Conservation (phyloP, 2,888 invertebrate species). For the Drosophila ezoana region DNA sequence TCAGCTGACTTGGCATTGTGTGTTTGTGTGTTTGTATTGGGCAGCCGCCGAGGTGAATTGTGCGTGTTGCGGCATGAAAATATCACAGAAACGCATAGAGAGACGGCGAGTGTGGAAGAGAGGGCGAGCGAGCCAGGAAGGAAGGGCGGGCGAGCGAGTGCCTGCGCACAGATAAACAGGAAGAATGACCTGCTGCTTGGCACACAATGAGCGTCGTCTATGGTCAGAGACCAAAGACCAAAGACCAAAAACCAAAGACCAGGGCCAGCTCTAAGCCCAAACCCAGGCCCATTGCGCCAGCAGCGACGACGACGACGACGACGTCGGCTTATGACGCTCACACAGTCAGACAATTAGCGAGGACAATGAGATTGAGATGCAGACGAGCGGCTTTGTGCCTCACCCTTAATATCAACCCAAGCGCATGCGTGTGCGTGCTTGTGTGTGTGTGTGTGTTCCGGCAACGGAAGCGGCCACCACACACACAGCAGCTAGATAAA, state of each 20-base stretch:
- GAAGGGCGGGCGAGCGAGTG: constrained; percentile 4
- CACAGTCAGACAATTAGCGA: constrained; percentile 77
- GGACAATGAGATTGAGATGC: constrained; percentile 81
- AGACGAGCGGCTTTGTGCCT: constrained; percentile 64
- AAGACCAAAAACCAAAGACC: constrained; percentile 25
- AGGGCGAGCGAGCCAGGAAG: constrained; percentile 23
- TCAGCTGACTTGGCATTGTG: constrained; percentile 74
- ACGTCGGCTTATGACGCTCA: constrained; percentile 75
- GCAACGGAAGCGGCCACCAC: constrained; percentile 72
- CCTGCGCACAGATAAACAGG: constrained; percentile 69
- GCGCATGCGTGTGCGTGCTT: neutral
- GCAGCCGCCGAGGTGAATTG: constrained; percentile 71
- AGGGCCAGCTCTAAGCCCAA: constrained; percentile 31
- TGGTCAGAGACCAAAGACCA: constrained; percentile 35
- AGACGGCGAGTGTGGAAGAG: constrained; percentile 8
- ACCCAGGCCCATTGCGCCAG: constrained; percentile 58
- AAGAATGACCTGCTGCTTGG: constrained; percentile 81
- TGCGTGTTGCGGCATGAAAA: constrained; percentile 80
- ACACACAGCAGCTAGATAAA: constrained; percentile 73
- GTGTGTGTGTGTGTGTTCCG: constrained; percentile 67
- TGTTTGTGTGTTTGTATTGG: constrained; percentile 52
- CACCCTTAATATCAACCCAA: constrained; percentile 44
- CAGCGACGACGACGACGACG: constrained; percentile 32
- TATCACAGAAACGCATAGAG: constrained; percentile 37
- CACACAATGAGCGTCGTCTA: constrained; percentile 50